phyloP scores from a whole-genome alignment of 2,797 vertebrate genomes.

The Mus minutoides region DNA sequence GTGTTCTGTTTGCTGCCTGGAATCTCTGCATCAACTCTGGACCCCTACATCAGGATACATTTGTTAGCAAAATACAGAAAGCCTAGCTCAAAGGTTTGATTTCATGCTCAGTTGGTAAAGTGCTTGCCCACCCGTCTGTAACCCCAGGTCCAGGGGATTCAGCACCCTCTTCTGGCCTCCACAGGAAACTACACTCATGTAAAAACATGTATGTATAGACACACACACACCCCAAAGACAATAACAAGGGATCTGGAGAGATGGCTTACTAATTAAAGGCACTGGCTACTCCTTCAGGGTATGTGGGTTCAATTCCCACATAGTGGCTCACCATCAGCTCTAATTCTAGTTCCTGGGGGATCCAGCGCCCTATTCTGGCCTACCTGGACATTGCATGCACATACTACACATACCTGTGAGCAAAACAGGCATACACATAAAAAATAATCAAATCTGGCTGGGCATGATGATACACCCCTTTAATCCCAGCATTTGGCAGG shows the following conservation, averaged over 20 bases:
- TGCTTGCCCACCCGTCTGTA: no score
- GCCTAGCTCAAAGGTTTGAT: neutral
- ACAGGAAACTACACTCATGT: neutral
- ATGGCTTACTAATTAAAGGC: neutral
- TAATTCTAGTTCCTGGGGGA: neutral
- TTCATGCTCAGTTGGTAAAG: no score
- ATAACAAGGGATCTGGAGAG: neutral
- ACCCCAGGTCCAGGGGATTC: neutral
- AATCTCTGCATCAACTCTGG: neutral
- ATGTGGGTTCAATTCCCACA: neutral
- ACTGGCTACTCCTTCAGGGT: no score
- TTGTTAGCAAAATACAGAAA: neutral
- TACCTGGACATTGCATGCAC: neutral
- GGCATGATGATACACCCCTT: neutral
- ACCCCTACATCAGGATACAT: neutral
- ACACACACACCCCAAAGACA: neutral
- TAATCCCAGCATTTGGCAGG: neutral
- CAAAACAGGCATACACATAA: neutral
- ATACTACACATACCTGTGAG: neutral
- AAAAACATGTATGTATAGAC: neutral
- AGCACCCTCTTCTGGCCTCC: neutral
- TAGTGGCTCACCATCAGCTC: neutral
- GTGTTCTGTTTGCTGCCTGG: slow-evolving; percentile 21
- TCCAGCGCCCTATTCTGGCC: neutral
- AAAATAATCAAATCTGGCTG: neutral